phyloP scores from a whole-genome alignment of 2,113 vertebrate genomes.

The Enhydra lutris region DNA sequence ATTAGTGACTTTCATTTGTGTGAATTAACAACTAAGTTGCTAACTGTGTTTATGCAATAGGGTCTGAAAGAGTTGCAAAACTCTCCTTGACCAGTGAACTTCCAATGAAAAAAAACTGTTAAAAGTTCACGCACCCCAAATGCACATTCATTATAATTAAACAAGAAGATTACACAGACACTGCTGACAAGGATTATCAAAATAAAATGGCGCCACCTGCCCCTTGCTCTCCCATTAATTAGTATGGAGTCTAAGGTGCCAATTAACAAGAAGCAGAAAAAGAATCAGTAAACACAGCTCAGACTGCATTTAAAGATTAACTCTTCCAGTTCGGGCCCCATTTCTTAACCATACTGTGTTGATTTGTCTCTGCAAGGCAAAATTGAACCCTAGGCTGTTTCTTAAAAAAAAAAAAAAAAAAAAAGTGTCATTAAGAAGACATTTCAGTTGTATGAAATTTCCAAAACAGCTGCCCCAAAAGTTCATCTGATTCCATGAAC shows the following conservation, averaged over 20 bases:
- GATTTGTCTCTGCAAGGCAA: not conserved
- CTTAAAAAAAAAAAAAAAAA: not conserved
- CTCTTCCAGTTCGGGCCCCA: constrained; percentile 64
- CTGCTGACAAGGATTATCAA: constrained; percentile 91
- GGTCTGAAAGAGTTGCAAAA: constrained; percentile 7
- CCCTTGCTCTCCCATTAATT: constrained; percentile 91
- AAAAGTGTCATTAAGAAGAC: not conserved
- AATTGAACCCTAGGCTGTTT: not conserved
- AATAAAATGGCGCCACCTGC: constrained; percentile 91
- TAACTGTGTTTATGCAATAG: not conserved
- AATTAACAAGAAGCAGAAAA: constrained; percentile 87
- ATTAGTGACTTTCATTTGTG: constrained; percentile 26
- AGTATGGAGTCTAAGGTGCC: constrained; percentile 87
- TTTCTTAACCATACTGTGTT: not conserved
- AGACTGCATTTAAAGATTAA: constrained; percentile 77
- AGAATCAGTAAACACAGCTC: constrained; percentile 79
- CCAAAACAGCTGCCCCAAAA: not conserved
- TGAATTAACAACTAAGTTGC: constrained; percentile 9
- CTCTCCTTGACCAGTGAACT: constrained; percentile 80
- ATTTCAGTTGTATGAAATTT: not conserved
- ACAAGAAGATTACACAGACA: constrained; percentile 91
- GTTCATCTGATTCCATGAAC: not conserved
- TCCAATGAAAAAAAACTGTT: constrained; percentile 76
- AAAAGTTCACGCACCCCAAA: constrained; percentile 89
- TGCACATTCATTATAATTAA: constrained; percentile 91